Percentiles rank a stretch among this genome's conserved stretches.
These are phyloP conservation scores for Drosophila seguyi DNA, from an alignment of 1,140 invertebrate species.

Conservation along the genomic window DNA sequence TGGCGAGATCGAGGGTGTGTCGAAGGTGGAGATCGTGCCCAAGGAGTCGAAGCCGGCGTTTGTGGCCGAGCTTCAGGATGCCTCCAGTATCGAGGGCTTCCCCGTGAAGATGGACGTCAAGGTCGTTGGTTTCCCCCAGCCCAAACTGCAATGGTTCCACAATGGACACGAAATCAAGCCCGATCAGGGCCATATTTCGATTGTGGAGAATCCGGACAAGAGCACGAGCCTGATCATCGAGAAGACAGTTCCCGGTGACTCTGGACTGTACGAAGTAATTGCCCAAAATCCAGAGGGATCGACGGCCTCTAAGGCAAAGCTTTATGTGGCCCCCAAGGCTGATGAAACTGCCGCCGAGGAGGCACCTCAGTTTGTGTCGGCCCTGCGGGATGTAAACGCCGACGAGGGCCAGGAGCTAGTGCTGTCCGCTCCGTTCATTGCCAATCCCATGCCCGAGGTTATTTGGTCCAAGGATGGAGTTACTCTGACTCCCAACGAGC, in stretches of 20 bases:
- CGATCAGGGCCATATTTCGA: conserved; percentile 89
- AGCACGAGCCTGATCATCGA: conserved; percentile 89
- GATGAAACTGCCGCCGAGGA: conserved; percentile 89
- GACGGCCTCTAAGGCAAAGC: conserved; percentile 88
- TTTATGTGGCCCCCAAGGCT: conserved; percentile 88
- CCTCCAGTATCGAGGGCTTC: conserved; percentile 92
- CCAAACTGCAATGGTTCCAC: conserved; percentile 91
- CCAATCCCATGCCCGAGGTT: conserved; percentile 95
- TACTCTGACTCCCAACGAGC: conserved; percentile 88
- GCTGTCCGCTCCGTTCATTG: conserved; percentile 90
- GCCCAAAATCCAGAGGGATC: conserved; percentile 92
- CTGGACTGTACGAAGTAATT: conserved; percentile 91
- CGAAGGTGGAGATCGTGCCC: conserved; percentile 89
- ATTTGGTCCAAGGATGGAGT: conserved; percentile 93
- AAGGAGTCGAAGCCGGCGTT: conserved; percentile 91
- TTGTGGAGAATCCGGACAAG: conserved; percentile 89
- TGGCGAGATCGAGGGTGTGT: conserved; percentile 89
- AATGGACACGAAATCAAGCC: conserved; percentile 91
- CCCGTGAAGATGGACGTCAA: conserved; percentile 92
- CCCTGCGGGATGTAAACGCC: conserved; percentile 90
- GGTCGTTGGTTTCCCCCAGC: conserved; percentile 90
- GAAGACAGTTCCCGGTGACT: conserved; percentile 89
- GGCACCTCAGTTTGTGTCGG: conserved; percentile 90
- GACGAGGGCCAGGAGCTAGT: conserved; percentile 91
- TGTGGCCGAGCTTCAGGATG: conserved; percentile 89